Base-by-base conservation (phyloP, 2,888 invertebrate genomes). In the Notocelia uddmanniana region DNA sequence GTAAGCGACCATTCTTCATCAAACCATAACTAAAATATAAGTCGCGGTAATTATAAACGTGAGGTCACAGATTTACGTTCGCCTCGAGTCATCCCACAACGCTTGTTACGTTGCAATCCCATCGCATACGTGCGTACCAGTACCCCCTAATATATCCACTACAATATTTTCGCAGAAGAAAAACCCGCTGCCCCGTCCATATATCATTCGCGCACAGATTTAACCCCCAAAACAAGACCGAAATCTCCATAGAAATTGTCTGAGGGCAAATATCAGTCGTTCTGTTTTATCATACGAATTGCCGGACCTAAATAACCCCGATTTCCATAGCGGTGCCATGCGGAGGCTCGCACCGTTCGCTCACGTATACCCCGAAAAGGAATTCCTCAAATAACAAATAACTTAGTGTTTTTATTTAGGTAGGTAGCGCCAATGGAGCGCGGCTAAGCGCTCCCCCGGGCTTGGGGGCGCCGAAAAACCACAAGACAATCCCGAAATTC, bases 181-280 rank as follows among this genome's bases (percentile, higher is more conserved):
- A 87, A 87, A 83, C 76, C 77, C 74, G 76, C 81, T 77, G 79
- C 79, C 78, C 86, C 85, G 80, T 79, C 80, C 86, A 80, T 91
- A 89, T 89, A 89, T 93, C 91, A 92, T 86, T 77, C 83, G 84
- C 85, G 87, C 89, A 83, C 90, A 91, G 93, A 92, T 92, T 92
- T 87, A 85, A 83, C 87, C 88, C 84, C 81, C 88, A 85, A 89
- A 92, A 91, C 91, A 92, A 89, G 90, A 87, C 82, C 88, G 85
- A 86, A 92, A 93, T 93, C 92, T 91, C 90, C 93, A 93, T 93
- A 91, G 91, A 86, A 93, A 93, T 93, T 81, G 93, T 89, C 85
- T 85, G 87, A 88, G 85, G 87, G 87, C 89, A 90, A 90, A 92
- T 92, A 91, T 89, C 88, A 87, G 80, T 86, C 88, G 86, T 88